Base-by-base conservation (phyloP, 2,888 invertebrate species). In the Euzetes globulus region DNA sequence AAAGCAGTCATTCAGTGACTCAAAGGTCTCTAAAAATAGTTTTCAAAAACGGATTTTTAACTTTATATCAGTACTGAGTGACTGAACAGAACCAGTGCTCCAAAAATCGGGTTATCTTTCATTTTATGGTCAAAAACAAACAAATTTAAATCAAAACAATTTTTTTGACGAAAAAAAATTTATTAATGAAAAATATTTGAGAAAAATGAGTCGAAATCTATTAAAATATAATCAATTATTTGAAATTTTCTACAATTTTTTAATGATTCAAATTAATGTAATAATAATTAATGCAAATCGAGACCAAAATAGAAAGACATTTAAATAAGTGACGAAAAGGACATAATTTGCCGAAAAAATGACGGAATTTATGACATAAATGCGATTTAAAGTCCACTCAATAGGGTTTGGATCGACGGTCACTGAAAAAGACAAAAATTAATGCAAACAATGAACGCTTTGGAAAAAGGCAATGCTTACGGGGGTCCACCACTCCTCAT, bases 401-500 rank as follows among this genome's bases (percentile, higher is more conserved):
- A 29, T 74, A 74, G 15, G 74, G 74, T 29, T 71, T 68, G 9
- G 74, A 52, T 63, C 74, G 27, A 68, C 74, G 70, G 50, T 74
- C 74, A 45, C 72, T 58, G 27, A 25, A 72, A 70, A 22, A 25
- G 27, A 27, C 11, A 27, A 65, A 55, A 52, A 72, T 6, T 63
- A 15, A 37, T 72, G 15, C n/a, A n/a, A n/a, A n/a, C n/a, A n/a
- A n/a, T n/a, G n/a, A n/a, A n/a, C n/a, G n/a, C n/a, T n/a, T n/a
- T n/a, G n/a, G n/a, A n/a, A n/a, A n/a, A n/a, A n/a, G n/a, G n/a
- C 17, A 52, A 37, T 70, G 55, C 29, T 58, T 17, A 70, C 17
- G 25, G 33, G 29, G 33, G 60, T 13, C 63, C 63, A 1, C 29
- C 29, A 17, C 63, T 33, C 6, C 63, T 1, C 72, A 72, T 72